Evolutionary conservation across 1,140 invertebrate species (phyloP).

Genomic region (Galleria mellonella): DNA sequence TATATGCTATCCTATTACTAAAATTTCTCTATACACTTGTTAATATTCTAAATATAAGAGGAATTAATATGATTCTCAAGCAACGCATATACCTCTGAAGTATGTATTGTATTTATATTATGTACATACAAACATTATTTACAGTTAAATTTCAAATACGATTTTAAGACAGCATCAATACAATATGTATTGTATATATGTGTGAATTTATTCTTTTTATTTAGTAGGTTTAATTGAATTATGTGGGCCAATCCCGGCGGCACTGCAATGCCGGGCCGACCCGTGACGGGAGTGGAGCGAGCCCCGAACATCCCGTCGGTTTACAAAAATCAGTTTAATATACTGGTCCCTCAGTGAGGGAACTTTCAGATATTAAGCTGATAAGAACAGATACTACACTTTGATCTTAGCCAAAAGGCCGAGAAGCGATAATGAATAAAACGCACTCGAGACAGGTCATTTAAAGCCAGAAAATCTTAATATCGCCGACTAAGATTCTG

Average conservation of each 20-base stretch:
- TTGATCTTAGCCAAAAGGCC: slow-evolving; percentile 10
- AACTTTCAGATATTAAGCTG: slow-evolving; percentile 12
- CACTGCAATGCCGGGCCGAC: slow-evolving; percentile 4
- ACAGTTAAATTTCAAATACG: no score
- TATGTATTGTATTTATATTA: no score
- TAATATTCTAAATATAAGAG: no score
- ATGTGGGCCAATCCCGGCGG: slow-evolving; percentile 6
- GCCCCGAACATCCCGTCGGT: slow-evolving; percentile 1
- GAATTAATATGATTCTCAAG: no score
- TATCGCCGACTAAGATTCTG: background rate
- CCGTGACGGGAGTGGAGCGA: slow-evolving; percentile 6
- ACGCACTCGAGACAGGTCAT: background rate
- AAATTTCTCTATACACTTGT: no score
- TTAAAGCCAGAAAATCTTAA: background rate
- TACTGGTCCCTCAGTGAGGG: slow-evolving; percentile 9
- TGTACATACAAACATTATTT: no score
- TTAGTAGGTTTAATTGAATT: background rate
- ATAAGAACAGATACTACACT: slow-evolving; percentile 10
- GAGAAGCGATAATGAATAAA: slow-evolving; percentile 5
- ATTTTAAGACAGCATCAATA: no score
- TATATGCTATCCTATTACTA: no score
- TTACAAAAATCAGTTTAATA: slow-evolving; percentile 11
- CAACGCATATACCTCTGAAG: no score
- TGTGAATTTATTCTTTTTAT: no score
- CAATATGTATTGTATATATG: no score